phyloP scores from a whole-genome alignment of 1,140 invertebrate species.

The Eriocheir sinensis region DNA sequence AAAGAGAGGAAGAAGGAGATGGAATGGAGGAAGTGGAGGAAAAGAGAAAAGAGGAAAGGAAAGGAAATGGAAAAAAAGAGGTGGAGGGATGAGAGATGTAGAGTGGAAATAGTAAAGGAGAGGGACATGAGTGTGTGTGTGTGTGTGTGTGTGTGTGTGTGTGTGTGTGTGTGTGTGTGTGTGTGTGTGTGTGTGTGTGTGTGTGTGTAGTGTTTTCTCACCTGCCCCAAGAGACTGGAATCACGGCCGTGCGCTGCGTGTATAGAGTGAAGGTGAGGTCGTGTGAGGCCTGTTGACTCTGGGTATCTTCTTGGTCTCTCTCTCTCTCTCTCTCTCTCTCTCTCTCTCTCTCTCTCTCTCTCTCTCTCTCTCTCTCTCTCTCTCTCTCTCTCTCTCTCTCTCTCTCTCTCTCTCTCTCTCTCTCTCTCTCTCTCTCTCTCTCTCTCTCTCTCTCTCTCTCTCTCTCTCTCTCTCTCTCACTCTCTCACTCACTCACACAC shows the following conservation, averaged over 20 bases:
- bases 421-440: background rate
- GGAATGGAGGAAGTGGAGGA: too few species aligned
- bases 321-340: background rate
- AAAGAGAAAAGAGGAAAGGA: too few species aligned
- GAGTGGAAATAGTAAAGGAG: background rate
- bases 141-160: too few species aligned
- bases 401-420: background rate
- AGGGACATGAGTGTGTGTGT: too few species aligned
- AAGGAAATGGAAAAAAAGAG: too few species aligned
- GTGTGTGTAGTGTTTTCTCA: constrained; percentile 22
- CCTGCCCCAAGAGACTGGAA: background rate
- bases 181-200: too few species aligned
- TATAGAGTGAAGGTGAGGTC: background rate
- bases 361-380: background rate
- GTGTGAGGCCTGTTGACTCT: constrained; percentile 29
- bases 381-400: background rate
- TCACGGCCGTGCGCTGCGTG: background rate
- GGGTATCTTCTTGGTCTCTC: background rate
- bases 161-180: too few species aligned
- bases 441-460: constrained; percentile 22
- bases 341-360: background rate
- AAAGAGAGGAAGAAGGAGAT: too few species aligned
- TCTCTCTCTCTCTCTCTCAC: background rate
- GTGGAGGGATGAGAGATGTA: too few species aligned
- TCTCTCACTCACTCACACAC: too few species aligned